Conservation (phyloP, 2,888 invertebrate genomes). For the Oligia fasciuncula region DNA sequence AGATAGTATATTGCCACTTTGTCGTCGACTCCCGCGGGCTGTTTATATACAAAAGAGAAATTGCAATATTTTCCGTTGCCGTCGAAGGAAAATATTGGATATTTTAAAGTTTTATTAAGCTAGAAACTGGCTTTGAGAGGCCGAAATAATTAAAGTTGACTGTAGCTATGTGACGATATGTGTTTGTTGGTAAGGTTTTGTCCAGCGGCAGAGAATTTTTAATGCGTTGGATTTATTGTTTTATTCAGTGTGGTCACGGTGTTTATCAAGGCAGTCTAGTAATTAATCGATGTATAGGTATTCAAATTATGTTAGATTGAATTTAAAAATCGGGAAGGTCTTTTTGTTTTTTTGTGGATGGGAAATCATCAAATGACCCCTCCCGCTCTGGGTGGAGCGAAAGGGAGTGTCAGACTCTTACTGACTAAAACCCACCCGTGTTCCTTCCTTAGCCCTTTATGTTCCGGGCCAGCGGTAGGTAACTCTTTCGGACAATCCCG, state of each 20-base stretch:
- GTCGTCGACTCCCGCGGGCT: slow-evolving; percentile 87
- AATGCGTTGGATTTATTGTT: slow-evolving; percentile 11
- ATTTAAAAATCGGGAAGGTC: background rate
- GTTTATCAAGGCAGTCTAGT: background rate
- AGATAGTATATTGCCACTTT: slow-evolving; percentile 90
- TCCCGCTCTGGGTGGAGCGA: no score
- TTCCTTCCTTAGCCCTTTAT: no score
- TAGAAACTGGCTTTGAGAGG: slow-evolving; percentile 57
- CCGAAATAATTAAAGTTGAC: slow-evolving; percentile 56
- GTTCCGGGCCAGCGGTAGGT: no score
- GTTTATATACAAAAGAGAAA: slow-evolving; percentile 83
- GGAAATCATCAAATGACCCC: no score
- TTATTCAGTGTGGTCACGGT: background rate
- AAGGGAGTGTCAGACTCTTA: no score
- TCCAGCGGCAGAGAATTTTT: slow-evolving; percentile 16
- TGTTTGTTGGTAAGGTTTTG: slow-evolving; percentile 9
- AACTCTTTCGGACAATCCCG: no score
- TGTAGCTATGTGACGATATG: slow-evolving; percentile 16
- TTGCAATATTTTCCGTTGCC: slow-evolving; percentile 85
- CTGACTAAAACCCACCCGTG: no score
- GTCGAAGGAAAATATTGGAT: slow-evolving; percentile 79
- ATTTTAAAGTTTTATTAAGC: slow-evolving; percentile 77
- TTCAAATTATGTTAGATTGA: background rate
- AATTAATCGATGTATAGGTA: background rate
- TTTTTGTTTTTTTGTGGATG: no score